Percentiles rank a stretch among this genome's conserved stretches.
phyloP scores from a whole-genome alignment of 2,797 vertebrate species.

The Saxicola maurus region DNA sequence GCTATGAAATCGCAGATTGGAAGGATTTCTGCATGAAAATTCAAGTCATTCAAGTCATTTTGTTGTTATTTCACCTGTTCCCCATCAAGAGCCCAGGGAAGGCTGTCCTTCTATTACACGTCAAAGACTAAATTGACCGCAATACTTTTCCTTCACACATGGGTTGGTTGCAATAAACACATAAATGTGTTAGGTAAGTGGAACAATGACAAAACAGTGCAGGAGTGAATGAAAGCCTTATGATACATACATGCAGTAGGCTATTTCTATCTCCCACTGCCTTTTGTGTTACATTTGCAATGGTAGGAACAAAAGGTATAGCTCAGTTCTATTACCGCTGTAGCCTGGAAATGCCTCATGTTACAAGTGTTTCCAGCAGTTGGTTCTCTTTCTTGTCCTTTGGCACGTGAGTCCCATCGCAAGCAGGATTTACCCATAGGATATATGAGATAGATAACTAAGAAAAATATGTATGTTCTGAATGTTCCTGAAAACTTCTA shows the following conservation, averaged over 20 bases:
- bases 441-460: background rate
- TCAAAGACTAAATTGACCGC: background rate
- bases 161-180: background rate
- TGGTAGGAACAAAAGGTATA: background rate
- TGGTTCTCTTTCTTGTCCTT: background rate
- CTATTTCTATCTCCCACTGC: background rate
- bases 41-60: background rate
- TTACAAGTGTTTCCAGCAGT: background rate
- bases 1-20: background rate
- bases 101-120: background rate
- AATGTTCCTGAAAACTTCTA: background rate
- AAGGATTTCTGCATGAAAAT: background rate
- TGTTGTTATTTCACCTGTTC: background rate
- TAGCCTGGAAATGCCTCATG: background rate
- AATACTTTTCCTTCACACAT: background rate
- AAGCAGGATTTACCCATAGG: background rate
- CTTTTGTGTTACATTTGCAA: background rate
- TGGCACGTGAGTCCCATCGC: rapidly evolving
- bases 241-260: background rate
- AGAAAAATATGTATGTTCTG: background rate
- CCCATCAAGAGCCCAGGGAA: background rate
- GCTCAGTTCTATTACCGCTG: background rate
- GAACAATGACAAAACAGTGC: background rate
- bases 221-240: background rate
- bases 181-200: background rate